A percentile compares a stretch with the other conserved stretches of the same genome.
These are phyloP conservation scores for Thymallus thymallus DNA, from an alignment of 2,113 vertebrate species.

Conservation along the genomic window DNA sequence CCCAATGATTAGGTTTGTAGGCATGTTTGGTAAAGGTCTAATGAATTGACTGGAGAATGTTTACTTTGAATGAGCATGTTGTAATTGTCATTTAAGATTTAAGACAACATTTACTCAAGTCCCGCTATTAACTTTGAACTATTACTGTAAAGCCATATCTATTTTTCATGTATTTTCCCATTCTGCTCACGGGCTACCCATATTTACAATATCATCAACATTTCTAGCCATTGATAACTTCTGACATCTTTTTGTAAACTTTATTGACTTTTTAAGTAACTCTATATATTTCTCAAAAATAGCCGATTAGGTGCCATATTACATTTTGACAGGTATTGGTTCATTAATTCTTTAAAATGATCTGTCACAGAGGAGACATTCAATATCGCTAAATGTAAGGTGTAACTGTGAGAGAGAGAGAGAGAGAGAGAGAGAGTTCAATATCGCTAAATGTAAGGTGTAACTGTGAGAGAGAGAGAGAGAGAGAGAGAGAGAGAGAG, in stretches of 20 bases:
- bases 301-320: too few relatives aligned
- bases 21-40: neutral
- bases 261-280: too few relatives aligned
- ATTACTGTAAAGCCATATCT: too few relatives aligned
- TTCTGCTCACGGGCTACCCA: too few relatives aligned
- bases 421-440: too few relatives aligned
- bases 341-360: slow-evolving; percentile 5
- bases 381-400: neutral
- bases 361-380: slow-evolving; percentile 3
- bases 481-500: too few relatives aligned
- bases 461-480: too few relatives aligned
- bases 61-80: neutral
- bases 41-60: neutral
- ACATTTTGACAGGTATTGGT: neutral
- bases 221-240: neutral
- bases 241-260: neutral
- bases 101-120: neutral
- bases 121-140: too few relatives aligned
- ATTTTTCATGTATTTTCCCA: too few relatives aligned
- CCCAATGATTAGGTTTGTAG: neutral
- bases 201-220: neutral
- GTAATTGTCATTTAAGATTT: neutral
- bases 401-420: slow-evolving; percentile 5
- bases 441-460: too few relatives aligned
- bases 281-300: too few relatives aligned